Evolutionary conservation across 2,113 vertebrate species (phyloP).

Genomic region (Plestiodon gilberti): DNA sequence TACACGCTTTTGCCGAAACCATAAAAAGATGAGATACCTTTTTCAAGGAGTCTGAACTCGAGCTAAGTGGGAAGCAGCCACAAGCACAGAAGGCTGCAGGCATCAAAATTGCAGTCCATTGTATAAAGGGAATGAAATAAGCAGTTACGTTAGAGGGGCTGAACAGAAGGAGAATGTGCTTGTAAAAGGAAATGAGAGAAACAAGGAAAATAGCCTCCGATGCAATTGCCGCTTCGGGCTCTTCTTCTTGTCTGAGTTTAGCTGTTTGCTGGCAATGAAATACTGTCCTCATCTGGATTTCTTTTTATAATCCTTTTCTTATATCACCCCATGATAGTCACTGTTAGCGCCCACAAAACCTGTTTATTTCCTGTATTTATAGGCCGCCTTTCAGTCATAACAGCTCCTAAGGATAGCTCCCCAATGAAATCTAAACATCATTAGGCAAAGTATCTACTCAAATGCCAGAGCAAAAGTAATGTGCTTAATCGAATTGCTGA

Average conservation of each 20-base stretch:
- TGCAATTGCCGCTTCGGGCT: background rate
- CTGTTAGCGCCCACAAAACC: background rate
- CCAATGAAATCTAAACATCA: no score
- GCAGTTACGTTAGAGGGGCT: slow-evolving; percentile 4
- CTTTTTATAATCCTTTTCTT: background rate
- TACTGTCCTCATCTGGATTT: background rate
- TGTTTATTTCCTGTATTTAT: background rate
- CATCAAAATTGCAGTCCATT: slow-evolving; percentile 1
- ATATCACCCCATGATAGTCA: background rate
- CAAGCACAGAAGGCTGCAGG: background rate
- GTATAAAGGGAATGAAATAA: background rate
- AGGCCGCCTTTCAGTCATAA: background rate
- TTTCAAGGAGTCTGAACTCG: background rate
- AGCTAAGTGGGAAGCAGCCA: slow-evolving; percentile 3
- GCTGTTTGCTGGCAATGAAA: background rate
- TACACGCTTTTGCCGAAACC: background rate
- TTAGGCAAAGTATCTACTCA: no score
- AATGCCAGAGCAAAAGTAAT: no score
- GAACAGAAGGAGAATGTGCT: slow-evolving; percentile 25
- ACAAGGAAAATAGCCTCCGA: background rate
- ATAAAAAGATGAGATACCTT: background rate
- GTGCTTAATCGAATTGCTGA: no score
- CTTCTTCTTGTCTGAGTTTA: background rate
- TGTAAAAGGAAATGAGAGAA: slow-evolving; percentile 4
- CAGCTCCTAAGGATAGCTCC: background rate